Evolutionary conservation across 2,888 invertebrate species (phyloP).

Genomic region (Alloplasta piceator): DNA sequence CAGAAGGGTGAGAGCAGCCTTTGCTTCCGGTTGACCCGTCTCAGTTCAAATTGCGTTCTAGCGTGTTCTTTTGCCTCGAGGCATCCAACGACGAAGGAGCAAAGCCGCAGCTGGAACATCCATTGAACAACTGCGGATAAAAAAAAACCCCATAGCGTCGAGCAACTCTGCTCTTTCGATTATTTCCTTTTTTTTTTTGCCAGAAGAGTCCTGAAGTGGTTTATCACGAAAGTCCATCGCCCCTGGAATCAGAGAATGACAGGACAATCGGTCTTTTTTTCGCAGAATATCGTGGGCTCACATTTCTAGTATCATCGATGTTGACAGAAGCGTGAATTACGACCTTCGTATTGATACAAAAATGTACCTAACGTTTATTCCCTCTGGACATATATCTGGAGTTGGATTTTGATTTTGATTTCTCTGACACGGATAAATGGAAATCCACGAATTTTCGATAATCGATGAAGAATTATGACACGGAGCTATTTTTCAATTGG

Average conservation of each 20-base stretch:
- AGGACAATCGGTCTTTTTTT: background rate
- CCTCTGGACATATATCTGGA: background rate
- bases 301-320: conserved; percentile 25
- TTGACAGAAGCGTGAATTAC: conserved; percentile 61
- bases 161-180: conserved; percentile 20
- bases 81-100: conserved; percentile 15
- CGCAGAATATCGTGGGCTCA: background rate
- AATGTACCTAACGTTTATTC: background rate
- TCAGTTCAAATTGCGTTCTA: conserved; percentile 41
- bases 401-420: no score
- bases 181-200: conserved; percentile 29
- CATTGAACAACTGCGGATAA: conserved; percentile 27
- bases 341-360: conserved; percentile 60
- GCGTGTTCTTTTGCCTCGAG: conserved; percentile 13
- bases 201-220: conserved; percentile 14
- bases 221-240: conserved; percentile 8
- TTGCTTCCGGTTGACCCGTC: conserved; percentile 58
- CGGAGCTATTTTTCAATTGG: no score
- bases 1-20: conserved; percentile 17
- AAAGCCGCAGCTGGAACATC: conserved; percentile 16
- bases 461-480: no score
- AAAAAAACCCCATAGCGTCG: conserved; percentile 5
- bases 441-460: no score
- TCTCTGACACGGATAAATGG: no score
- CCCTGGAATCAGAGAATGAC: background rate